Evolutionary conservation across 2,113 vertebrate species (phyloP), one percentile per base, ranked within the genome.

Genomic region (Anthoscopus minutus): DNA sequence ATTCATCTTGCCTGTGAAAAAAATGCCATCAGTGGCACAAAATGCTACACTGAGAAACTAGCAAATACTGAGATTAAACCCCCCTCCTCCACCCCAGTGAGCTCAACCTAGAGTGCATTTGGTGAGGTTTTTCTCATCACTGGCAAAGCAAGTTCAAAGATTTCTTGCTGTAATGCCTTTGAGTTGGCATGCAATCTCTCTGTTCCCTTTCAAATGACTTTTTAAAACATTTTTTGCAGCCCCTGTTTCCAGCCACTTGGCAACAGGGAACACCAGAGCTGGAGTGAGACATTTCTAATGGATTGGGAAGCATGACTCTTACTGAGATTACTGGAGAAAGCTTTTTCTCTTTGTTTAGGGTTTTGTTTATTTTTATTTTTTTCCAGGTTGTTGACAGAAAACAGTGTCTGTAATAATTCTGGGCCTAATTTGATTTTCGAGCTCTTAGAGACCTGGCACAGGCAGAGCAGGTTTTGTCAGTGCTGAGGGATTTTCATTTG

Each of bases 391-490:
- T 85, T 94, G 93, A 89, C 62, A 91, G 66, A 38, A 88, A 93
- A 74, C 30, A 77, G 47, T 67, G 38, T 70, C 93, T 94, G 56
- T 54, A 91, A 78, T 82, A 95, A 94, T 86, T 96, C 87, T 90
- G 54, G 64, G 42, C 50, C 67, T 95, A 95, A 94, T 96, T 89
- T 93, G 74, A 88, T 95, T 96, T 96, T 91, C 87, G 89, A 73
- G 73, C 74, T 94, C 61, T 87, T 88, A 92, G 71, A 86, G 44
- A 77, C 31, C 44, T 74, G 88, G 71, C 79, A 92, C 10, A 61
- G 40, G 10, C 79, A 53, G 57, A 92, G 81, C 42, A 92, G 71
- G 13, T 83, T 95, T 93, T 95, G 71, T 92, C 89, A 93, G 42
- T 38, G 56, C 60, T 70, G 35, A 66, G 72, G 71, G 60, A 86